phyloP scores from a whole-genome alignment of 1,140 invertebrate genomes.

The Eciton burchellii region DNA sequence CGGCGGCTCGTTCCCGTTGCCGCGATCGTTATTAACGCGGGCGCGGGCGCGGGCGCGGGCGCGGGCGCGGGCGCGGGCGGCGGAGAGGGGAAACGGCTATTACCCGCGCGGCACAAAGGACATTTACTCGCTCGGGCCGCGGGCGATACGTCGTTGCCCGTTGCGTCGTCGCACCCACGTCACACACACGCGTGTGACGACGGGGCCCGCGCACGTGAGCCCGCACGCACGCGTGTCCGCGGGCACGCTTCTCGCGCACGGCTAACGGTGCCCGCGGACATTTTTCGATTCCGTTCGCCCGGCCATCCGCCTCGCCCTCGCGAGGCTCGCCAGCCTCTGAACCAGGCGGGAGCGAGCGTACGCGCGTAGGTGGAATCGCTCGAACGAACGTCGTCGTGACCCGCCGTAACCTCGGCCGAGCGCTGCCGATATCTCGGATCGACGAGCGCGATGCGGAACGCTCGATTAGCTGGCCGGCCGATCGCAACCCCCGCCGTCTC shows the following conservation, averaged over 20 bases:
- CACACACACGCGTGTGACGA: conserved; percentile 59
- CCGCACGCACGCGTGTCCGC: conserved; percentile 67
- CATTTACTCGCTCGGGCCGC: conserved; percentile 65
- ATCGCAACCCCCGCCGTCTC: conserved; percentile 32
- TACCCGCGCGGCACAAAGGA: conserved; percentile 64
- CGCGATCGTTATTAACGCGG: conserved; percentile 50
- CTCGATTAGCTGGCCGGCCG: conserved; percentile 75
- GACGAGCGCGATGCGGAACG: conserved; percentile 76
- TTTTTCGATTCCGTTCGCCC: conserved; percentile 69
- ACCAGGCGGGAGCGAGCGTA: conserved; percentile 23
- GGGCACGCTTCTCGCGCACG: conserved; percentile 59
- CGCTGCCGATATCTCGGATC: conserved; percentile 75
- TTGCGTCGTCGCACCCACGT: conserved; percentile 8
- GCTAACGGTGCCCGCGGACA: conserved; percentile 69
- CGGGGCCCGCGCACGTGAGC: conserved; percentile 41
- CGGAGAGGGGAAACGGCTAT: conserved; percentile 16
- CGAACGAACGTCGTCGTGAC: conserved; percentile 71
- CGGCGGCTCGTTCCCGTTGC: conserved; percentile 1
- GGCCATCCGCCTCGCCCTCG: not conserved
- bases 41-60: not conserved
- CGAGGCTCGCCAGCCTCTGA: not conserved
- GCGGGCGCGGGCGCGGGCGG: not conserved
- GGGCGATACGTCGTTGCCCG: conserved; percentile 55
- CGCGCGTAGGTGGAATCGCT: conserved; percentile 71
- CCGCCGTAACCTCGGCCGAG: conserved; percentile 74